Conservation (phyloP, 2,797 vertebrate genomes). For the Melanotaenia maccullochi region DNA sequence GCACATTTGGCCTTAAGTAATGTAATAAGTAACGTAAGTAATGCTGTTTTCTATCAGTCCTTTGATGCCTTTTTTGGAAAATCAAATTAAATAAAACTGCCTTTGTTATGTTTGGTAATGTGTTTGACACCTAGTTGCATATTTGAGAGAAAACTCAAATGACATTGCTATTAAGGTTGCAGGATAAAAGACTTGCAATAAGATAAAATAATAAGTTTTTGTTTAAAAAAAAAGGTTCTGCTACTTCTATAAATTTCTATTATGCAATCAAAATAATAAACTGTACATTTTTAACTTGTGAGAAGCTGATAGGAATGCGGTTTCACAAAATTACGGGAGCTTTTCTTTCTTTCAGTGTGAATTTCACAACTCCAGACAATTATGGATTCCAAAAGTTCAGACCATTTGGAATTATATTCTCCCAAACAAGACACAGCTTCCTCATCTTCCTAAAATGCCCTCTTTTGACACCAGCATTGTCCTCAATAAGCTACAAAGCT, state of each 20-base stretch:
- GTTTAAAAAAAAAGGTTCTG: slow-evolving; percentile 1
- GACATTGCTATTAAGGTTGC: slow-evolving; percentile 3
- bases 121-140: not conserved
- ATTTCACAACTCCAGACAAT: not conserved
- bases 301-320: not conserved
- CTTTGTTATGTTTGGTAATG: not conserved
- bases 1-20: not conserved
- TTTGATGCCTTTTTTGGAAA: slow-evolving; percentile 12
- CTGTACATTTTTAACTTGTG: not conserved
- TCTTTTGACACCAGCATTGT: no score
- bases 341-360: not conserved
- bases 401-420: not conserved
- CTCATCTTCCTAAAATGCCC: no score
- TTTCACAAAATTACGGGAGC: not conserved
- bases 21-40: no score
- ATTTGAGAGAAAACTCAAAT: slow-evolving; percentile 29
- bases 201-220: slow-evolving; percentile 17
- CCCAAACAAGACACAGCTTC: no score
- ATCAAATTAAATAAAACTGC: slow-evolving; percentile 7
- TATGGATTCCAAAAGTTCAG: not conserved
- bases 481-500: no score
- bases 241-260: slow-evolving; percentile 1
- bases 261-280: not conserved
- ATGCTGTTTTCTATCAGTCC: not conserved
- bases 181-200: slow-evolving; percentile 21